These are phyloP conservation scores for Gonioctena quinquepunctata DNA, from an alignment of 1,140 invertebrate species.

Conservation along the genomic window DNA sequence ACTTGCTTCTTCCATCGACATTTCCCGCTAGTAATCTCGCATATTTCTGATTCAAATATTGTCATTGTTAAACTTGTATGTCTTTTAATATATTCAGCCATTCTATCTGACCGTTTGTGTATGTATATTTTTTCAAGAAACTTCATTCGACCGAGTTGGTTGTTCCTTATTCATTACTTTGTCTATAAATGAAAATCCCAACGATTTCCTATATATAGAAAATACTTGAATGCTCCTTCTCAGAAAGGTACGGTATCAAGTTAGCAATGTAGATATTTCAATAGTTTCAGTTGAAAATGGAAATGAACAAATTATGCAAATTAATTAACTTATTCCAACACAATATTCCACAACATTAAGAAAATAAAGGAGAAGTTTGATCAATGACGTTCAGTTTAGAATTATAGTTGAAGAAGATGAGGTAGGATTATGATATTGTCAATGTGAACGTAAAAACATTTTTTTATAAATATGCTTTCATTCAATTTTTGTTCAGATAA, in stretches of 20 bases:
- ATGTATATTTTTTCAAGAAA: not conserved
- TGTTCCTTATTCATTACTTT: not conserved
- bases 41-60: not conserved
- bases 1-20: too few relatives aligned
- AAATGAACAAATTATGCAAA: too few relatives aligned
- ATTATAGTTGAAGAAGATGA: not conserved
- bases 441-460: too few relatives aligned
- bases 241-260: not conserved
- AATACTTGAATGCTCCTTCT: not conserved
- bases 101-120: too few relatives aligned
- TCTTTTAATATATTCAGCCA: not conserved
- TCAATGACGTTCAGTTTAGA: too few relatives aligned
- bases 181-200: not conserved
- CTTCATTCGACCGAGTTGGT: not conserved
- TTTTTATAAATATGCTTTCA: too few relatives aligned
- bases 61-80: not conserved
- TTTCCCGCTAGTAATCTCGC: not conserved
- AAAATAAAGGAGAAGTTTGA: too few relatives aligned
- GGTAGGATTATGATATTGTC: too few relatives aligned
- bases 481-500: too few relatives aligned
- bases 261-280: not conserved
- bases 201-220: not conserved
- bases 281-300: not conserved
- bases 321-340: too few relatives aligned
- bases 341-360: too few relatives aligned